Evolutionary conservation across 2,888 invertebrate genomes (phyloP).

Genomic region (Hypolimnas misippus): DNA sequence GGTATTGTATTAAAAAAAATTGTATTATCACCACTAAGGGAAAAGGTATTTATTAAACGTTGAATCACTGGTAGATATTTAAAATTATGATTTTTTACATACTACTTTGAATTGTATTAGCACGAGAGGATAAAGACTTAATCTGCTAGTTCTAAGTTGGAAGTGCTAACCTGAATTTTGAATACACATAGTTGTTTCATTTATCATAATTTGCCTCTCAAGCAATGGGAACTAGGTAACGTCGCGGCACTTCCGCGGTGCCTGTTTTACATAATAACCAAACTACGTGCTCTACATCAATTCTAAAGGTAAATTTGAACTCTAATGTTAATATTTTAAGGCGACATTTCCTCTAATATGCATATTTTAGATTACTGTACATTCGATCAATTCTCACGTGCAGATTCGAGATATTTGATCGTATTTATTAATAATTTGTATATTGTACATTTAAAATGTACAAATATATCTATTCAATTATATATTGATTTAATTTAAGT

Average conservation of each 20-base stretch:
- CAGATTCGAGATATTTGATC: slow-evolving; percentile 69
- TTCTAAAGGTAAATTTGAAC: slow-evolving; percentile 52
- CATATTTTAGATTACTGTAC: slow-evolving; percentile 53
- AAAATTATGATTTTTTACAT: too few species aligned
- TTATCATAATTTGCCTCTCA: slow-evolving; percentile 75
- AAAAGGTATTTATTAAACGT: too few species aligned
- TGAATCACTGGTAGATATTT: too few species aligned
- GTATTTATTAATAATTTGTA: slow-evolving; percentile 35
- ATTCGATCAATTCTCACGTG: slow-evolving; percentile 71
- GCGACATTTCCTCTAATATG: slow-evolving; percentile 52
- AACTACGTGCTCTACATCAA: slow-evolving; percentile 62
- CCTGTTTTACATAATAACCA: slow-evolving; percentile 79
- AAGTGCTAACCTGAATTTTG: slow-evolving; percentile 48
- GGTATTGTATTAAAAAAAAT: too few species aligned
- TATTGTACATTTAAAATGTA: too few species aligned
- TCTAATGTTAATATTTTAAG: slow-evolving; percentile 53
- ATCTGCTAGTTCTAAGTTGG: slow-evolving; percentile 21
- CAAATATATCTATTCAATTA: too few species aligned
- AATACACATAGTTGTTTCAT: slow-evolving; percentile 57
- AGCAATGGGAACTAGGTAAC: slow-evolving; percentile 73
- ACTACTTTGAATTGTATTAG: background rate
- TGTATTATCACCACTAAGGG: too few species aligned
- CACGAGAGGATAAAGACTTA: slow-evolving; percentile 11
- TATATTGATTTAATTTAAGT: too few species aligned
- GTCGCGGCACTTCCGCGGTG: slow-evolving; percentile 69